These are phyloP conservation scores for Alces alces DNA, from an alignment of 2,113 vertebrate species.

Conservation along the genomic window DNA sequence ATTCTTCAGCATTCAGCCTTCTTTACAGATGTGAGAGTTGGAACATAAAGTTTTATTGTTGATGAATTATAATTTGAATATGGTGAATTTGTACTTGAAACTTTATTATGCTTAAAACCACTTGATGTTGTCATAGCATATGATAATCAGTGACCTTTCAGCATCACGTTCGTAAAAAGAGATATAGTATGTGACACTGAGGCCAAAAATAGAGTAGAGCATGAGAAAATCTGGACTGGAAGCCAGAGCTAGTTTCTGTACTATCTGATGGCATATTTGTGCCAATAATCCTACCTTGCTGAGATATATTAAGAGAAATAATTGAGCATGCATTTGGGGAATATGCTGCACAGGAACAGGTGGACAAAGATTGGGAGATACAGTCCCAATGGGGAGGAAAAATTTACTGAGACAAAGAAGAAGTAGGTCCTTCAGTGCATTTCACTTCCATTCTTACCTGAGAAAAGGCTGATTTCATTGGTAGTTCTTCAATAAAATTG, in stretches of 20 bases:
- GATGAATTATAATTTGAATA: background rate
- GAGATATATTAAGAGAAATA: background rate
- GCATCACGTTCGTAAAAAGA: background rate
- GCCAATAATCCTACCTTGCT: background rate
- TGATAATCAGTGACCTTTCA: background rate
- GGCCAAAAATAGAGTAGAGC: background rate
- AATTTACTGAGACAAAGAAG: background rate
- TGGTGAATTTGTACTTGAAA: background rate
- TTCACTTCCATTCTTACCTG: too few species aligned
- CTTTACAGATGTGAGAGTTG: background rate
- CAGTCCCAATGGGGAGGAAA: background rate
- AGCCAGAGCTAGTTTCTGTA: background rate
- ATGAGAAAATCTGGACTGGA: background rate
- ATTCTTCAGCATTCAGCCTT: background rate
- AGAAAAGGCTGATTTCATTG: background rate
- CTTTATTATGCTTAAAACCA: background rate
- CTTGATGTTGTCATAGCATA: background rate
- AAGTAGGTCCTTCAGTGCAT: background rate
- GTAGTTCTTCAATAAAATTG: background rate
- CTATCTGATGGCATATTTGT: background rate
- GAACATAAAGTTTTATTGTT: background rate
- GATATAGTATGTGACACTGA: background rate
- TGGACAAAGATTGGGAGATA: background rate
- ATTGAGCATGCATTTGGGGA: background rate
- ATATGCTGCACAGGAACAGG: background rate